Conservation (phyloP, 2,797 vertebrate species). For the Delichon dasypus region DNA sequence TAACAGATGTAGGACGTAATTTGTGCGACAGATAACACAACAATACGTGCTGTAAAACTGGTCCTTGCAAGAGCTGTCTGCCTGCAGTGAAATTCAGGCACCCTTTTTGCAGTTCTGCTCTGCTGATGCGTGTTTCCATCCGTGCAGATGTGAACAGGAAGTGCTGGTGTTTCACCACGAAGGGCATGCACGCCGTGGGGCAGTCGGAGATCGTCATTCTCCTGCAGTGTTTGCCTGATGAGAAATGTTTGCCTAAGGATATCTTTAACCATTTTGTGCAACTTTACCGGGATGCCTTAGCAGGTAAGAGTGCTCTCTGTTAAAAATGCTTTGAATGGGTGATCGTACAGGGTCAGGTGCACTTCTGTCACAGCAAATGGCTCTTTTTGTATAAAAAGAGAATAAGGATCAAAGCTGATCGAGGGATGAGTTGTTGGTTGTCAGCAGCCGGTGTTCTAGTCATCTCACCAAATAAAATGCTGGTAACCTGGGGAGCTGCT, state of each 20-base stretch:
- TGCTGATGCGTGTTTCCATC: background rate
- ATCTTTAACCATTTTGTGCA: conserved; percentile 97
- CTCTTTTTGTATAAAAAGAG: background rate
- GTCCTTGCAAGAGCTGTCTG: background rate
- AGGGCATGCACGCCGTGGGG: conserved; percentile 97
- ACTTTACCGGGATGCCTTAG: conserved; percentile 94
- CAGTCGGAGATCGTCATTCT: conserved; percentile 94
- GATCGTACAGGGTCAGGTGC: rapidly evolving
- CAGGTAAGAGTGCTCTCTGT: conserved; percentile 77
- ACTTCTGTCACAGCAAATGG: background rate
- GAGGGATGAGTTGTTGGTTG: background rate
- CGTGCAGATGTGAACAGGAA: conserved; percentile 94
- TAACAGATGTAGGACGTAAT: background rate
- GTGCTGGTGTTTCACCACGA: conserved; percentile 97
- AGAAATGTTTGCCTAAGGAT: conserved; percentile 96
- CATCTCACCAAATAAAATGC: background rate
- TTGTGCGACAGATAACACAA: background rate
- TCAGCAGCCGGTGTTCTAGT: background rate
- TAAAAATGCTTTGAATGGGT: background rate
- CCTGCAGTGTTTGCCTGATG: conserved; percentile 94
- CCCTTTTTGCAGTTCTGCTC: background rate
- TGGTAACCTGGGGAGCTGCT: background rate
- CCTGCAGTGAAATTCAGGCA: background rate
- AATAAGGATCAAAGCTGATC: background rate
- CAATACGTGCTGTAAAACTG: background rate